These are phyloP conservation scores for Oceanodroma leucorhoa DNA, from an alignment of 2,797 vertebrate species.

Conservation along the genomic window DNA sequence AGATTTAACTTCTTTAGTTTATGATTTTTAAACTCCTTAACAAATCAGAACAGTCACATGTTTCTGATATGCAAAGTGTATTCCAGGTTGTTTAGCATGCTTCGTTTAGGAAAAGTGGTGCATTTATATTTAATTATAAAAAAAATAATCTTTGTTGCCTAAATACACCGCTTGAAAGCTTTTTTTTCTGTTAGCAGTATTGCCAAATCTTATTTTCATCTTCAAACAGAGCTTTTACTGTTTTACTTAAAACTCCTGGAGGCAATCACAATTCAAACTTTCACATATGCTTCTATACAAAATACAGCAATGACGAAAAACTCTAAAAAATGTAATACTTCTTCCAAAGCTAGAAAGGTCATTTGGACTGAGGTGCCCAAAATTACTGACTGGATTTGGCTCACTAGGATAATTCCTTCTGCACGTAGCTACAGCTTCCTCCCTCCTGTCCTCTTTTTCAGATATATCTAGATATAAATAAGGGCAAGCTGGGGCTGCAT, in stretches of 20 bases:
- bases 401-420: not conserved
- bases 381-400: slow-evolving; percentile 12
- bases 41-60: not conserved
- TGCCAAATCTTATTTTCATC: not conserved
- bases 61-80: not conserved
- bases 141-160: not conserved
- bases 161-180: not conserved
- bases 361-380: not conserved
- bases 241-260: not conserved
- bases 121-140: not conserved
- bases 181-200: not conserved
- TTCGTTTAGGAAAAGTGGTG: not conserved
- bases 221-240: slow-evolving; percentile 4
- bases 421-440: not conserved
- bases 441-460: not conserved
- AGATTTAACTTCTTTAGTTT: not conserved
- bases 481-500: not conserved
- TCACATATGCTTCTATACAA: not conserved
- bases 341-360: slow-evolving; percentile 1
- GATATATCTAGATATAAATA: not conserved
- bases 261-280: not conserved
- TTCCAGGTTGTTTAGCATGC: not conserved
- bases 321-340: not conserved
- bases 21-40: not conserved
- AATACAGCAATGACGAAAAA: not conserved